Base-by-base conservation (phyloP, 1,140 invertebrate species). In the Drosophila miranda region DNA sequence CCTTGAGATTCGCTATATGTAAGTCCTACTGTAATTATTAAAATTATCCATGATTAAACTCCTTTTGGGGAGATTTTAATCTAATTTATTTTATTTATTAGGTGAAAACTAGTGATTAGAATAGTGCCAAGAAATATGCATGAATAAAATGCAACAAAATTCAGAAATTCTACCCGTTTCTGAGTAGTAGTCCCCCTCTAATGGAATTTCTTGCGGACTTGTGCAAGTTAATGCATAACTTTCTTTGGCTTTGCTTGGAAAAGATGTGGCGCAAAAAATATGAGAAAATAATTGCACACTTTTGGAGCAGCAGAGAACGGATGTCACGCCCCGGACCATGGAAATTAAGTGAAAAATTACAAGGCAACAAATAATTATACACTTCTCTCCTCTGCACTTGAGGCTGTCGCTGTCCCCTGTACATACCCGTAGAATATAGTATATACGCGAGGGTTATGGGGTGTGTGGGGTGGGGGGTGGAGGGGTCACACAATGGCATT, bases 331-430 rank as follows among this genome's bases (percentile, higher is more conserved):
- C 66, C 66, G 66, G 75, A 74, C 78, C 78, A 82, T 83, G 78
- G 66, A 81, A 81, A 81, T 82, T 82, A 81, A 82, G 78, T 81
- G 74, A 81, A 81, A 81, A 81, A 82, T 81, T 81, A 78, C 78
- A 82, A 81, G 68, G 78, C 79, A 81, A 81, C 71, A 78, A 82
- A 82, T 82, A 83, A 82, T 82, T 78, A 78, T 62, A 82, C 70
- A 82, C 78, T 82, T 78, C 83, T 70, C 66, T 55, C 14, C 59
- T 64, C 58, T 86, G 80, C 80, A 84, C 81, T 86, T 80, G 59
- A 66, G 60, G 62, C 51, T 56, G 64, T 64, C 62, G 2, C 34
- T 5, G 3, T 23, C 34, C 34, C 28, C 28, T 5, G 23, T 28
- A 11, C 3, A 9, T 11, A 34, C 4, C 3, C 11, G 11, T 4